Base-by-base conservation (phyloP, 2,888 invertebrate species). In the Acrobeloides nanus region DNA sequence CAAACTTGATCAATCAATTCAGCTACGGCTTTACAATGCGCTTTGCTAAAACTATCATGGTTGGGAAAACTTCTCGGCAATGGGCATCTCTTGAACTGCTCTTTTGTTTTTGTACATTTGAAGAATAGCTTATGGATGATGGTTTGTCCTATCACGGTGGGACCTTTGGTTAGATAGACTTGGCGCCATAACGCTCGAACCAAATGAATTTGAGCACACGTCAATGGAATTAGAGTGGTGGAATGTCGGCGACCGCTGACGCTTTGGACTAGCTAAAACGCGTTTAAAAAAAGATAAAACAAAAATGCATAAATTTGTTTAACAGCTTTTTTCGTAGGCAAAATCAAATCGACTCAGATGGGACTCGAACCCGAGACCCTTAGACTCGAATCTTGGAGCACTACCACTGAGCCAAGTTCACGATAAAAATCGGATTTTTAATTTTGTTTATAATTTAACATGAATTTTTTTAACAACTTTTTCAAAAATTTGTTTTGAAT, bases 121-220 rank as follows among this genome's bases (percentile, higher is more conserved):
- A 72, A 73, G 55, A 71, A 73, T 12, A 72, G 49, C 24, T 66
- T 48, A 48, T 73, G 72, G 42, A 67, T 68, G 33, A 72, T 59
- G 31, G 61, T 64, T 12, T 58, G 53, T 21, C 72, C 72, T 20
- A 72, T 63, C 6, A 72, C 70, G 4, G 72, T 72, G 1, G 72
- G 72, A 0, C 72, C 72, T 48, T 66, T 59, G 32, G 41, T 35
- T n/a, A 51, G 39, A 37, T 46, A 64, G 8, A 63, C 56, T 34
- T 63, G 53, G 12, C 62, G 40, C 64, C 64, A 66, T 8, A 64
- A 47, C 1, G 61, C 46, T 12, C 70, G 47, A n/a, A 71, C 58
- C 38, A 71, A 52, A 41, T 71, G 71, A 29, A 72, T 72, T 43
- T 71, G 71, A 6, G 71, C 67, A 15, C 53, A 41, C 2, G 70